A percentile compares a stretch with the other conserved stretches of the same genome.
phyloP scores from a whole-genome alignment of 2,888 invertebrate species.

The Microplitis deprimator region DNA sequence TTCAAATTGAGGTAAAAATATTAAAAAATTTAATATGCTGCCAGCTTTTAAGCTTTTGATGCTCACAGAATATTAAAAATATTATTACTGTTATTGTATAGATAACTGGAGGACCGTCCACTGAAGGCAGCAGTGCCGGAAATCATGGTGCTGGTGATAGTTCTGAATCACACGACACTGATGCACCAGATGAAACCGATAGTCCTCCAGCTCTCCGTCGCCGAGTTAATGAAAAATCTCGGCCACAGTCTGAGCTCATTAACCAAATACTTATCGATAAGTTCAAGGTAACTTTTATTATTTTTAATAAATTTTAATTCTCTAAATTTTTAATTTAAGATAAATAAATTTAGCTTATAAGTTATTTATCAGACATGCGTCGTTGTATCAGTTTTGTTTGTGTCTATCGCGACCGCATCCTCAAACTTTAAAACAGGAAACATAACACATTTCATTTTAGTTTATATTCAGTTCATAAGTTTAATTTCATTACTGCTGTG shows the following conservation, averaged over 20 bases:
- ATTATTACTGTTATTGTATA: slow-evolving; percentile 63
- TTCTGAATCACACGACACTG: slow-evolving; percentile 76
- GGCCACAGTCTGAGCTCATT: slow-evolving; percentile 76
- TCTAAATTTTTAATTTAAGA: neutral
- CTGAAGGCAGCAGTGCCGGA: slow-evolving; percentile 69
- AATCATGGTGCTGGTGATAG: slow-evolving; percentile 73
- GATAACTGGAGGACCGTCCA: slow-evolving; percentile 72
- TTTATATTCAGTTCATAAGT: slow-evolving; percentile 15
- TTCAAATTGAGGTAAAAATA: slow-evolving; percentile 77
- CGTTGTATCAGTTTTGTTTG: slow-evolving; percentile 20
- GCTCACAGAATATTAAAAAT: neutral
- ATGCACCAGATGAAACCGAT: slow-evolving; percentile 73
- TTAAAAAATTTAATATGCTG: slow-evolving; percentile 8
- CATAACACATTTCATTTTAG: slow-evolving; percentile 19
- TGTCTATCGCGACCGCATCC: slow-evolving; percentile 32
- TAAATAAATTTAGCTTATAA: too few relatives aligned
- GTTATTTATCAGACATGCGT: slow-evolving; percentile 24
- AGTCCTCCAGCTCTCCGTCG: slow-evolving; percentile 74
- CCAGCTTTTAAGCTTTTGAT: neutral
- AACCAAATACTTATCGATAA: slow-evolving; percentile 76
- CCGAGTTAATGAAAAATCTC: slow-evolving; percentile 70
- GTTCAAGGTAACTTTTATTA: slow-evolving; percentile 71
- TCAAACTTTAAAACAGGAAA: slow-evolving; percentile 3
- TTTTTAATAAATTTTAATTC: too few relatives aligned
- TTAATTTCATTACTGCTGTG: neutral